Base-by-base conservation (phyloP, 1,140 invertebrate genomes). In the Papilio polyxenes region DNA sequence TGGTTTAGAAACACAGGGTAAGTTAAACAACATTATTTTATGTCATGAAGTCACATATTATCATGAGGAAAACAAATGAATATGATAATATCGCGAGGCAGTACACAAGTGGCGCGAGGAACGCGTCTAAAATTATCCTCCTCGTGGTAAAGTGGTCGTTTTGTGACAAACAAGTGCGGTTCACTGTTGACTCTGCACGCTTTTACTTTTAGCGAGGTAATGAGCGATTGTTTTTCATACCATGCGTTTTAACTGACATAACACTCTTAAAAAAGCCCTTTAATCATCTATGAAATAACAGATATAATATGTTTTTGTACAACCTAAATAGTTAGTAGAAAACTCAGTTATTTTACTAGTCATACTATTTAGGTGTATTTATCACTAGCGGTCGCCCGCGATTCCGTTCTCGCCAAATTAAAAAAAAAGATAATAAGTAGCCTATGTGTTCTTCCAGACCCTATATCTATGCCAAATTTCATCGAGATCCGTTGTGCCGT, bases 61-160 rank as follows among this genome's bases (percentile, higher is more conserved):
- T 31, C 23, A 23, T 62, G 20, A 65, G 59, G 20, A 65, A 11
- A 65, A 65, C 62, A 65, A 23, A 65, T 23, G 23, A 65, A 65
- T 37, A 72, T 72, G 11, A 72, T 40, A 72, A 72, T 37, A 13
- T 69, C 10, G 13, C 31, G 15, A 7, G 53, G 53, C 23, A 31
- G 23, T 37, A 17, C 37, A 37, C 13, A 72, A 72, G 23, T 65
- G 11, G 31, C 65, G 65, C 13, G 31, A 40, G 9, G 65, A 72
- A 72, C 13, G 65, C 65, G 65, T 72, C 65, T 37, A 72, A 72
- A 72, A 72, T 72, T 72, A 72, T 72, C 31, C 65, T 37, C 31
- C 65, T 72, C 31, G 31, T 40, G 65, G 11, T 72, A 23, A 31
- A 72, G 65, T 37, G 65, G 65, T 72, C 65, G 65, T 72, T 72